Base-by-base conservation (phyloP, 2,888 invertebrate species). In the Acrobasis repandana region DNA sequence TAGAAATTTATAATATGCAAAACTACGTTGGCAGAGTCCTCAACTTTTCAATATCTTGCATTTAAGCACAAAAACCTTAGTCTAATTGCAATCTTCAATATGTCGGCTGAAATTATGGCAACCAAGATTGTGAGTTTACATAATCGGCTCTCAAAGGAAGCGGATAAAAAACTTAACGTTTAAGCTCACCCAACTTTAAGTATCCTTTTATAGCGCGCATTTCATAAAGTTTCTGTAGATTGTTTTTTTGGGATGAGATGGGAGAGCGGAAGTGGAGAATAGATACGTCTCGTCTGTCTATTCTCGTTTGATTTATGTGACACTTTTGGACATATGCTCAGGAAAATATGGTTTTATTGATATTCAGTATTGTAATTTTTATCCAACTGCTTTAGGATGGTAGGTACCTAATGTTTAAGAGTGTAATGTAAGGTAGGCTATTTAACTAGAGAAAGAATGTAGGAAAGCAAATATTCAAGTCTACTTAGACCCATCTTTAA, bases 221-320 rank as follows among this genome's bases (percentile, higher is more conserved):
- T 80, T 76, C 72, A 77, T 79, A 77, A 81, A 78, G 74, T 75
- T 75, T 76, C 75, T 74, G 74, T 80, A 76, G 71, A 79, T 77
- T 77, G 75, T 80, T 80, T 85, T 82, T 85, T 77, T 20, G 20
- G 61, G 75, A n/a, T n/a, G n/a, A n/a, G n/a, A n/a, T n/a, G 74
- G 85, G 85, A 77, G 83, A 85, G 79, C 88, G 90, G 89, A 89
- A 84, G 77, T 81, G 75, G 74, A 67, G 70, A 67, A 28, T 28
- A 28, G 28, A 74, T 74, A 76, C 75, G 72, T 73, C 77, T 82
- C 78, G 80, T 88, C 88, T 90, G 80, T 88, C 88, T 90, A 90
- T 90, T 90, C 90, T 80, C 76, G 88, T 79, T 83, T 90, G 88
- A 90, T 90, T 88, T 88, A 89, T 86, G 81, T 69, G 74, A 70